These are phyloP conservation scores for silkworm (Bombyx mori) DNA, from an alignment of 1,140 invertebrate genomes.

Conservation along the genomic window DNA sequence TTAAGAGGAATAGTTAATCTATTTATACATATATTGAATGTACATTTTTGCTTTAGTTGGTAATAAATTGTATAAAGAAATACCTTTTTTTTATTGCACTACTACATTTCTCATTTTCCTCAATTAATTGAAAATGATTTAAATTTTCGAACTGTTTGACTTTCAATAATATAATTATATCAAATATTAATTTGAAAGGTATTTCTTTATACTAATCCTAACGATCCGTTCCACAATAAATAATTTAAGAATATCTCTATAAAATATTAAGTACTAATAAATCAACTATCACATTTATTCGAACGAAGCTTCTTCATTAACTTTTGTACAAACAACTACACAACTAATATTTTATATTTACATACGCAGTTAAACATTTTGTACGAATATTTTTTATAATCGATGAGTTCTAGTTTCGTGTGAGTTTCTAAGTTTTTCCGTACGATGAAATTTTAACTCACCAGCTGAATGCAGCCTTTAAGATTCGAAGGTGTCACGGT, in stretches of 20 bases:
- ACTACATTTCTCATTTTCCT: no score
- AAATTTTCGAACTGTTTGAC: neutral
- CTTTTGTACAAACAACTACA: constrained; percentile 45
- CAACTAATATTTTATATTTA: constrained; percentile 13
- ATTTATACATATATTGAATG: neutral
- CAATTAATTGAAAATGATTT: neutral
- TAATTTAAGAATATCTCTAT: constrained; percentile 64
- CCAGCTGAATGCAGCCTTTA: no score
- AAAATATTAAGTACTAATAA: constrained; percentile 66
- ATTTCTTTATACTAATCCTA: constrained; percentile 28
- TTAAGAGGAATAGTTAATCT: neutral
- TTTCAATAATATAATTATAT: neutral
- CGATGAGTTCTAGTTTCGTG: no score
- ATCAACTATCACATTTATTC: constrained; percentile 69
- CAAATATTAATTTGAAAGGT: neutral
- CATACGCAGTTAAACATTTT: no score
- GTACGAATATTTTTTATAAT: constrained; percentile 2
- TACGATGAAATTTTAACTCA: no score
- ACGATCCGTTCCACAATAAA: constrained; percentile 45
- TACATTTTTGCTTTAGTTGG: no score
- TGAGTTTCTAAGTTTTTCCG: neutral
- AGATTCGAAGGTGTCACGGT: constrained; percentile 1
- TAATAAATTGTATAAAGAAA: no score
- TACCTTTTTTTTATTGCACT: no score
- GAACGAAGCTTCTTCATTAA: constrained; percentile 48